A percentile compares a stretch with the other conserved stretches of the same genome.
These are phyloP conservation scores for Eupithecia tripunctaria DNA, from an alignment of 2,888 invertebrate genomes.

Conservation along the genomic window DNA sequence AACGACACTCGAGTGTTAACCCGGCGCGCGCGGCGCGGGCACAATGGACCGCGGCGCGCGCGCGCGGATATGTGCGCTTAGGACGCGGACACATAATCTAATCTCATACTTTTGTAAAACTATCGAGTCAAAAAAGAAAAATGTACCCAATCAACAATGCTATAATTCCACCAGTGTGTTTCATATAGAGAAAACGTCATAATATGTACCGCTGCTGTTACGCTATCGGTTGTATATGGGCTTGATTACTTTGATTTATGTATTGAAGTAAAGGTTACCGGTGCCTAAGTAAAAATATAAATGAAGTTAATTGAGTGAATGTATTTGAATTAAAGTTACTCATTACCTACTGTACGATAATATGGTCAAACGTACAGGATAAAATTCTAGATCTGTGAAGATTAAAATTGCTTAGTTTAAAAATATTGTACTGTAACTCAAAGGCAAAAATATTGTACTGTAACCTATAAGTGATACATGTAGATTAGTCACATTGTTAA, in stretches of 20 bases:
- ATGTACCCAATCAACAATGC: background rate
- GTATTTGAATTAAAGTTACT: too few species aligned
- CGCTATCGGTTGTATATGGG: background rate
- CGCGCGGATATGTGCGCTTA: slow-evolving; percentile 36
- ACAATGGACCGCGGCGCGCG: background rate
- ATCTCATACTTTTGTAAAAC: background rate
- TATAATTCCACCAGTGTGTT: background rate
- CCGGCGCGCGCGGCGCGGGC: slow-evolving; percentile 38
- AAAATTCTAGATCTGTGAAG: background rate
- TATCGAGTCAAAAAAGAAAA: background rate
- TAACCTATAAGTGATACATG: too few species aligned
- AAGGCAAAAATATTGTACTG: too few species aligned
- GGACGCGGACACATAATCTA: background rate
- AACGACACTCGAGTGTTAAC: slow-evolving; percentile 71
- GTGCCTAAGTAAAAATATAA: background rate
- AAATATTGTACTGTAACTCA: too few species aligned
- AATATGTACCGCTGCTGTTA: background rate
- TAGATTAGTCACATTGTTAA: too few species aligned
- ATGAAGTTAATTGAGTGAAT: too few species aligned
- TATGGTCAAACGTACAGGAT: too few species aligned
- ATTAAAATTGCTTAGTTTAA: too few species aligned
- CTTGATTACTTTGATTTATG: background rate
- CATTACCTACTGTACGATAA: too few species aligned
- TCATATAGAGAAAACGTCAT: background rate
- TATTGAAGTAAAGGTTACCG: background rate